Conservation (phyloP, 2,888 invertebrate genomes). For the Mythimna ferrago region DNA sequence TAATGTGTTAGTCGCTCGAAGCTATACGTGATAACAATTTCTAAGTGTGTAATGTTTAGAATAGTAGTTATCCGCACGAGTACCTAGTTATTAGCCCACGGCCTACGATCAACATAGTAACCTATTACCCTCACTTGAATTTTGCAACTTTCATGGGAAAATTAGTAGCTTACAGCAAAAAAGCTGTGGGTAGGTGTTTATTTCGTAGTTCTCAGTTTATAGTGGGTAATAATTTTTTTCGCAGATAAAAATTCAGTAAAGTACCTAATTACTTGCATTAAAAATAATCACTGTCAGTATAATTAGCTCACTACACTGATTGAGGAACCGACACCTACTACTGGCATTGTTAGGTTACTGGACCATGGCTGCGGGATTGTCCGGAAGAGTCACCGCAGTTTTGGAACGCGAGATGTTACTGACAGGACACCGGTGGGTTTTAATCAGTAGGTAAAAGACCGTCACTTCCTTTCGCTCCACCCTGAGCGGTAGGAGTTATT, state of each 20-base stretch:
- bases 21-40: conserved; percentile 34
- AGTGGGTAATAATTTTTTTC: not conserved
- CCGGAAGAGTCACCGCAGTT: too few relatives aligned
- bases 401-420: too few relatives aligned
- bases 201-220: conserved; percentile 20
- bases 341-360: not conserved
- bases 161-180: conserved; percentile 29
- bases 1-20: conserved; percentile 27
- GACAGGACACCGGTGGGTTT: too few relatives aligned
- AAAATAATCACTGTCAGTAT: not conserved
- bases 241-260: not conserved
- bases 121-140: conserved; percentile 42
- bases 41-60: conserved; percentile 17
- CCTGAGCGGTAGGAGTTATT: too few relatives aligned
- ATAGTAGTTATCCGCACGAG: conserved; percentile 27
- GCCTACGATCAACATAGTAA: conserved; percentile 51
- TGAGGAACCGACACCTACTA: not conserved
- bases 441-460: too few relatives aligned
- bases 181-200: conserved; percentile 9
- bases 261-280: conserved; percentile 3
- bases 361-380: not conserved
- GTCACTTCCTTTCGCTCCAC: too few relatives aligned
- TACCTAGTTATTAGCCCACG: conserved; percentile 38
- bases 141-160: conserved; percentile 54
- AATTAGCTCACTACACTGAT: not conserved